Evolutionary conservation across 2,113 vertebrate species (phyloP).

Genomic region (Seriola rivoliana): DNA sequence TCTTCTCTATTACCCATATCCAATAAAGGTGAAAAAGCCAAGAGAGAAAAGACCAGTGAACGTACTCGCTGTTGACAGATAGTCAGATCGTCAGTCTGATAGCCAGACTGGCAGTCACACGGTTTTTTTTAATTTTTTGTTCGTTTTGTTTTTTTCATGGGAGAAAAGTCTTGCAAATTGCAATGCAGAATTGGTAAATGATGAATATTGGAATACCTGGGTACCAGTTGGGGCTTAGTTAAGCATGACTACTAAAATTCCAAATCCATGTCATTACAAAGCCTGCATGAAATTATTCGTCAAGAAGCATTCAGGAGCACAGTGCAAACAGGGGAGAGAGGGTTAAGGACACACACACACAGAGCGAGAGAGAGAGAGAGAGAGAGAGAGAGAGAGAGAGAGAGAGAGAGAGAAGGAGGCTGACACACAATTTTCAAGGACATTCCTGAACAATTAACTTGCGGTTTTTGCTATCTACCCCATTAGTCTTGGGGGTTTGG

Average conservation of each 20-base stretch:
- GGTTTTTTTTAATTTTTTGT: neutral
- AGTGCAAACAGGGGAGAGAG: conserved; percentile 52
- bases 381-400: conserved; percentile 11
- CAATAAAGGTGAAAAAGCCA: too few species aligned
- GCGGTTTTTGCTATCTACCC: conserved; percentile 76
- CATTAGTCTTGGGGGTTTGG: conserved; percentile 77
- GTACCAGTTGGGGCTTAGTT: conserved; percentile 35
- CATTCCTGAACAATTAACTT: conserved; percentile 82
- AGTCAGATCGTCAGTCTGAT: too few species aligned
- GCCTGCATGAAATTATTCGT: conserved; percentile 58
- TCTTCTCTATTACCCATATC: too few species aligned
- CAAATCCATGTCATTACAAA: conserved; percentile 63
- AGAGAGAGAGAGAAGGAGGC: conserved; percentile 34
- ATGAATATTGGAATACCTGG: conserved; percentile 44
- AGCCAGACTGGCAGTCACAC: neutral
- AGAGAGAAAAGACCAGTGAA: too few species aligned
- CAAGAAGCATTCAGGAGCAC: conserved; percentile 59
- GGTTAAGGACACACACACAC: conserved; percentile 21
- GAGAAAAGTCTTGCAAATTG: conserved; percentile 20
- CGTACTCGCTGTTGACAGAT: too few species aligned
- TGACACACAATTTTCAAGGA: conserved; percentile 79
- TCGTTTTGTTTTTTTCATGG: neutral
- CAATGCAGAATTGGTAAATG: conserved; percentile 38
- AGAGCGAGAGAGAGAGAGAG: conserved; percentile 22
- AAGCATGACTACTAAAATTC: conserved; percentile 63